Conservation (phyloP, 2,888 invertebrate species). For the Plagodis pulveraria region DNA sequence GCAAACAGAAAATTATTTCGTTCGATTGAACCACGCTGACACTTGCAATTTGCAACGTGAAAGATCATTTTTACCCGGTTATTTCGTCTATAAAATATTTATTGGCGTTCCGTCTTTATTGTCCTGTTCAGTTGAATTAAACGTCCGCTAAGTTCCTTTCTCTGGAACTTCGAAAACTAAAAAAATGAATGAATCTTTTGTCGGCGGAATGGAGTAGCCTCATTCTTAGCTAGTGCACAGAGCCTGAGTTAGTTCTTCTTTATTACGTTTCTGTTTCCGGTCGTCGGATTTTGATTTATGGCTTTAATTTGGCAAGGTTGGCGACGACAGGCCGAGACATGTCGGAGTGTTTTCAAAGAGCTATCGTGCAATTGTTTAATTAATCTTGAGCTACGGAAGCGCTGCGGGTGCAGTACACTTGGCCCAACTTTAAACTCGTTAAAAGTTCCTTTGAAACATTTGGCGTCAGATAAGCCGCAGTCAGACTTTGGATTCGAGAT, state of each 20-base stretch:
- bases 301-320: conserved; percentile 84
- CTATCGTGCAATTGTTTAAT: conserved; percentile 85
- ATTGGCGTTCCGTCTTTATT: conserved; percentile 37
- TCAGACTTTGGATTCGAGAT: conserved; percentile 77
- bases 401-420: conserved; percentile 81
- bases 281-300: conserved; percentile 81
- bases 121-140: conserved; percentile 38
- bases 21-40: conserved; percentile 47
- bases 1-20: conserved; percentile 52
- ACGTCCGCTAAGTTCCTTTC: conserved; percentile 22
- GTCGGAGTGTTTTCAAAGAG: conserved; percentile 84
- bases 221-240: conserved; percentile 44
- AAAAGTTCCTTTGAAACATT: conserved; percentile 84
- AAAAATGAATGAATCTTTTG: conserved; percentile 62
- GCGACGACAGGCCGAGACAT: conserved; percentile 83
- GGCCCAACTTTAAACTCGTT: conserved; percentile 84
- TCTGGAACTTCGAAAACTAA: conserved; percentile 41
- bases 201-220: conserved; percentile 51
- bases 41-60: conserved; percentile 50
- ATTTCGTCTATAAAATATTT: conserved; percentile 40
- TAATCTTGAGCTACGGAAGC: conserved; percentile 79
- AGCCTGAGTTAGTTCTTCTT: conserved; percentile 66
- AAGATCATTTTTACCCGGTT: conserved; percentile 37
- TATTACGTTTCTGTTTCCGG: conserved; percentile 80
- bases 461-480: conserved; percentile 84